Percentiles rank a stretch among this genome's conserved stretches.
phyloP scores from a whole-genome alignment of 2,888 invertebrate species.

The Drosophila neonasuta region DNA sequence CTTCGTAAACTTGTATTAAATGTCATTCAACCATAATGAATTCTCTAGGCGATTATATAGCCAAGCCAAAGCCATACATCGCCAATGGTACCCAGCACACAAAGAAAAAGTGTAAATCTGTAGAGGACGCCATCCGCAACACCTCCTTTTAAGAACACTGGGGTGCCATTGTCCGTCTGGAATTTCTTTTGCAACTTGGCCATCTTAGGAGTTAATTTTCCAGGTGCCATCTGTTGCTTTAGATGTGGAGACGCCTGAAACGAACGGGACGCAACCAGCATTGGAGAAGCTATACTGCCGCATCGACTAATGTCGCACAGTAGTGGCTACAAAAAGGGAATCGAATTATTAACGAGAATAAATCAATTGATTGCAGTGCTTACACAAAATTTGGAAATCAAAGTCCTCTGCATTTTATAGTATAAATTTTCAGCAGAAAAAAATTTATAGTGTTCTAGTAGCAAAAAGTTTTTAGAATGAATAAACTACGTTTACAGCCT shows the following conservation, averaged over 20 bases:
- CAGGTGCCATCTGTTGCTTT: conserved; percentile 25
- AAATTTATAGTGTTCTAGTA: conserved; percentile 3
- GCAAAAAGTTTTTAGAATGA: conserved; percentile 16
- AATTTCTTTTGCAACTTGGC: conserved; percentile 71
- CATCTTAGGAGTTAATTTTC: conserved; percentile 56
- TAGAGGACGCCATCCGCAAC: conserved; percentile 82
- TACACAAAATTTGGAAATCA: conserved; percentile 48
- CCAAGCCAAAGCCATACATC: conserved; percentile 49
- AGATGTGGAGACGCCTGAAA: conserved; percentile 26
- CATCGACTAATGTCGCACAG: conserved; percentile 20
- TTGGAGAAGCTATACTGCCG: conserved; percentile 13
- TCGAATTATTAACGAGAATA: background rate
- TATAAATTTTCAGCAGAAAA: conserved; percentile 11
- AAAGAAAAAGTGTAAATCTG: conserved; percentile 80
- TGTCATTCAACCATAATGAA: conserved; percentile 7
- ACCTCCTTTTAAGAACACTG: conserved; percentile 84
- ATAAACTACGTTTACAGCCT: background rate
- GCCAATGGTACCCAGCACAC: conserved; percentile 74
- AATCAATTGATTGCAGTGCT: conserved; percentile 21
- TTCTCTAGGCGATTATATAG: conserved; percentile 50
- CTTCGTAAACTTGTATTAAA: conserved; percentile 26
- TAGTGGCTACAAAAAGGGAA: conserved; percentile 44
- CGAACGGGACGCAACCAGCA: conserved; percentile 17
- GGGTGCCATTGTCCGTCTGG: conserved; percentile 82
- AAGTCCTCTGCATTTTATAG: conserved; percentile 56